phyloP scores from a whole-genome alignment of 2,888 invertebrate species.

The Theodoxus fluviatilis region DNA sequence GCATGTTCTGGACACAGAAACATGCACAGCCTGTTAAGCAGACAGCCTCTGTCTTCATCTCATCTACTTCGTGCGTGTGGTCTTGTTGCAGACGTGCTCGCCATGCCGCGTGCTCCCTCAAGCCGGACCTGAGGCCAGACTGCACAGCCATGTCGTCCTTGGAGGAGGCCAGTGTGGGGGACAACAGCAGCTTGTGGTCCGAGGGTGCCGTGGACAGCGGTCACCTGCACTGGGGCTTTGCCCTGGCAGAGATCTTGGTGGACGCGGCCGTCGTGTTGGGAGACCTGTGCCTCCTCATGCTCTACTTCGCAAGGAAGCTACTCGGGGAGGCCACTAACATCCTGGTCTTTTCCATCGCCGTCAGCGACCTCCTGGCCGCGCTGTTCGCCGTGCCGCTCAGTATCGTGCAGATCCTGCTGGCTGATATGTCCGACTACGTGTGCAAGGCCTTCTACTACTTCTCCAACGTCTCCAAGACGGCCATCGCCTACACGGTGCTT shows the following conservation, averaged over 20 bases:
- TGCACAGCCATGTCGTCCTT: no score
- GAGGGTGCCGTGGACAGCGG: conserved; percentile 28
- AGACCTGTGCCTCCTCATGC: conserved; percentile 41
- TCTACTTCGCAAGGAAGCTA: conserved; percentile 45
- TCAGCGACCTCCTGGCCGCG: conserved; percentile 46
- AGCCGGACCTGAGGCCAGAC: no score
- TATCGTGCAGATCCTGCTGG: conserved; percentile 23
- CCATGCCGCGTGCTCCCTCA: no score
- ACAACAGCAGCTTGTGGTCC: no score
- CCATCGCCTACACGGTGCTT: conserved; percentile 42
- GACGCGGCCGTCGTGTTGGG: conserved; percentile 41
- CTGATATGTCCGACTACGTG: conserved; percentile 33
- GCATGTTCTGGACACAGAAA: neutral
- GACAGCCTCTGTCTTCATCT: neutral
- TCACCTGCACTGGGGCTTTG: conserved; percentile 32
- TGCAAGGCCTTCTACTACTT: conserved; percentile 46
- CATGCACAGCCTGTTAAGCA: neutral
- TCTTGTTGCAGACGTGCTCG: no score
- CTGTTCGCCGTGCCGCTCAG: conserved; percentile 40
- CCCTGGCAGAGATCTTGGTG: conserved; percentile 35
- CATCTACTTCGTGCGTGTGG: no score
- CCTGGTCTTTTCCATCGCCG: conserved; percentile 52
- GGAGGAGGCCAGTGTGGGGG: no score
- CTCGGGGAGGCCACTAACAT: conserved; percentile 53
- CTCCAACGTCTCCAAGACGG: conserved; percentile 47